Conservation (phyloP, 2,113 vertebrate genomes). For the Myrmecobius fasciatus region DNA sequence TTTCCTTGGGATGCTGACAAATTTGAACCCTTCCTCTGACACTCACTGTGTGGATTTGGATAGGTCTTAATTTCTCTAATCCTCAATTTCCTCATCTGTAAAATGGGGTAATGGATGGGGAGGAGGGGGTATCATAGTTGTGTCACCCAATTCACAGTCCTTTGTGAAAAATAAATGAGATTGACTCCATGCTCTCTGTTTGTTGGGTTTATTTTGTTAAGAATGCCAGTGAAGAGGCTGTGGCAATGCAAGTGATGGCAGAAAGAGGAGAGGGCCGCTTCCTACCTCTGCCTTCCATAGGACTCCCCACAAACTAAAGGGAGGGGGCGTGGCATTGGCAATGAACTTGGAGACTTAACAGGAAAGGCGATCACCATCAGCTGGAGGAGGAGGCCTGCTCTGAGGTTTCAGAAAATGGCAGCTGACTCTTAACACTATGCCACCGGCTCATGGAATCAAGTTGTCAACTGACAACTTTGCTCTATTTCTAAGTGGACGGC, state of each 20-base stretch:
- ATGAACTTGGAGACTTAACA: background rate
- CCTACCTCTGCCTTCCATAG: background rate
- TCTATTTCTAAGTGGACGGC: slow-evolving; percentile 50
- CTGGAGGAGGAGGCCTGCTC: background rate
- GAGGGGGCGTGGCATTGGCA: background rate
- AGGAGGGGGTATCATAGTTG: background rate
- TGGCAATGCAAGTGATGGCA: background rate
- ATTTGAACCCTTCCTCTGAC: background rate
- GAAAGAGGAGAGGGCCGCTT: background rate
- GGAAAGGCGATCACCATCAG: background rate
- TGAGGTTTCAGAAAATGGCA: slow-evolving; percentile 22
- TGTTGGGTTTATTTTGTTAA: background rate
- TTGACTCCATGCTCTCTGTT: background rate
- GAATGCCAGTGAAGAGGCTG: background rate
- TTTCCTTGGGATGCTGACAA: background rate
- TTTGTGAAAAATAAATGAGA: background rate
- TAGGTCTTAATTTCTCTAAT: background rate
- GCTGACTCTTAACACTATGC: background rate
- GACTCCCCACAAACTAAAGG: background rate
- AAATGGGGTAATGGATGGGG: background rate
- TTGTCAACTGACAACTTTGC: background rate
- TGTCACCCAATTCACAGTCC: background rate
- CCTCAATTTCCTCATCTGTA: background rate
- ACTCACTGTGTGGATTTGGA: background rate
- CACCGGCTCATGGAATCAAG: slow-evolving; percentile 13